A percentile compares a stretch with the other conserved stretches of the same genome.
phyloP scores from a whole-genome alignment of 2,888 invertebrate species.

The Nemurella pictetii region DNA sequence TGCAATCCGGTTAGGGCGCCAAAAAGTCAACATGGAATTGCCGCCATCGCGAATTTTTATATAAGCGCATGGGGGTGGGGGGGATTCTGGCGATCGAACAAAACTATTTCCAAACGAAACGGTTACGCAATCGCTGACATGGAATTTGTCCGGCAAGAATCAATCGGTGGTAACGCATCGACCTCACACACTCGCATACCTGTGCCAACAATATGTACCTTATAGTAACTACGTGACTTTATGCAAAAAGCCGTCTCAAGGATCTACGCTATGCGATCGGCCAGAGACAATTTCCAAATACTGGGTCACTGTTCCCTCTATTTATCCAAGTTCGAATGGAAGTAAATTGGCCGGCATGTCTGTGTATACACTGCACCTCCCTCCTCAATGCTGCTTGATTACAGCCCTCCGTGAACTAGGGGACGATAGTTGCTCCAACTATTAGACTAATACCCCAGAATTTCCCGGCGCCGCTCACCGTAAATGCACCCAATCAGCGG shows the following conservation, averaged over 20 bases:
- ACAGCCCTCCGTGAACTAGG: neutral
- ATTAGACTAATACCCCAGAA: neutral
- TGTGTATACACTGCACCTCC: neutral
- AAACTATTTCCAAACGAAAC: neutral
- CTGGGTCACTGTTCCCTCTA: neutral
- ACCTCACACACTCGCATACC: neutral
- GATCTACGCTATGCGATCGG: too few species aligned
- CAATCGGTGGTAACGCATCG: neutral
- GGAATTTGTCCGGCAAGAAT: neutral
- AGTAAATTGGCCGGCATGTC: too few species aligned
- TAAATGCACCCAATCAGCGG: neutral
- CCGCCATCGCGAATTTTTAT: too few species aligned
- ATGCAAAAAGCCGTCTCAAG: neutral
- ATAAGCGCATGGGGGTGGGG: too few species aligned
- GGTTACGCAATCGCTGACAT: neutral
- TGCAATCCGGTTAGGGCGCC: slow-evolving; percentile 2
- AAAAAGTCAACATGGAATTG: slow-evolving; percentile 18
- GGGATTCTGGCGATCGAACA: neutral
- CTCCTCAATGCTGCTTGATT: neutral
- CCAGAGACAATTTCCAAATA: neutral
- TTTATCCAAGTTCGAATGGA: neutral
- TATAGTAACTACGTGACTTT: neutral
- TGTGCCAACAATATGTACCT: neutral
- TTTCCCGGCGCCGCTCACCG: neutral
- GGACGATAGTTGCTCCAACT: slow-evolving; percentile 24